Evolutionary conservation across 2,797 vertebrate genomes (phyloP).

Genomic region (Zalophus californianus): DNA sequence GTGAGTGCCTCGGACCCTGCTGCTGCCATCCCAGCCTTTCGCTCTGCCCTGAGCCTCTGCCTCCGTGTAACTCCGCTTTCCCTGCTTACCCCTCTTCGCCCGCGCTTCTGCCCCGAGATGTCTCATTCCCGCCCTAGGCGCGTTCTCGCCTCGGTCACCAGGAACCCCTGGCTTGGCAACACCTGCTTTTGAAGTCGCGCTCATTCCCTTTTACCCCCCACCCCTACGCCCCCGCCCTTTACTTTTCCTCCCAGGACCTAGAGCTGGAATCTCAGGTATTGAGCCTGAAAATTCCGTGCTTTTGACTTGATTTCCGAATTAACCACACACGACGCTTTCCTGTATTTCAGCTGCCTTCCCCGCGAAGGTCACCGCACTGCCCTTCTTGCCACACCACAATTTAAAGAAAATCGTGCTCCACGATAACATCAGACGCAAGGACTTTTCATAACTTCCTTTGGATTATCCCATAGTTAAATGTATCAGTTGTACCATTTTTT

Average conservation of each 20-base stretch:
- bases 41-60: not conserved
- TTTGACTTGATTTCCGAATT: slow-evolving; percentile 27
- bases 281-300: not conserved
- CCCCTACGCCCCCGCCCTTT: not conserved
- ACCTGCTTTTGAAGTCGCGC: not conserved
- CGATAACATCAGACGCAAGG: not conserved
- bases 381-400: not conserved
- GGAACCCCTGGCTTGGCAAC: not conserved
- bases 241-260: not conserved
- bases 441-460: not conserved
- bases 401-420: not conserved
- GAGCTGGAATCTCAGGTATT: not conserved
- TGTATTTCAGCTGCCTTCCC: not conserved
- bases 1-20: slow-evolving; percentile 77
- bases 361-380: not conserved
- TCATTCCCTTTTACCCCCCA: not conserved
- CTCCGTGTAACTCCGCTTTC: too few species aligned
- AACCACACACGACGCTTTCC: not conserved
- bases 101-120: not conserved
- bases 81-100: not conserved
- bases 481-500: not conserved
- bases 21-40: not conserved
- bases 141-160: not conserved
- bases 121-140: not conserved
- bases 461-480: not conserved